Evolutionary conservation across 2,113 vertebrate species (phyloP).

Genomic region (Campylomormyrus tamandua): DNA sequence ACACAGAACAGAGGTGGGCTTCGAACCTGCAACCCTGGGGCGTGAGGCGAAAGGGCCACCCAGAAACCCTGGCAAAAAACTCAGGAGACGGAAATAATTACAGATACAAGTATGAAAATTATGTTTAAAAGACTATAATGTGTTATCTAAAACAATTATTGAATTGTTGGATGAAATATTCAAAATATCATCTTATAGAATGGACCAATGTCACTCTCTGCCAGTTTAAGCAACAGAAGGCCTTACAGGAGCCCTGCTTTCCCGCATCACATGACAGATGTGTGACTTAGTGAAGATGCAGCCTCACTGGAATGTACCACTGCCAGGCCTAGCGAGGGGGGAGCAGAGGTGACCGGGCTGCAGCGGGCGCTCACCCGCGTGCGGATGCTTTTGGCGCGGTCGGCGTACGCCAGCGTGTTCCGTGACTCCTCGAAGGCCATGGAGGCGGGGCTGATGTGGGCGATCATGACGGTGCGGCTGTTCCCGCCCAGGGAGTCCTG

Average conservation of each 20-base stretch:
- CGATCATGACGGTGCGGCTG: constrained; percentile 86
- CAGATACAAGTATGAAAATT: background rate
- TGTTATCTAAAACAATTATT: background rate
- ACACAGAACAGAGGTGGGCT: background rate
- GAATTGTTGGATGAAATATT: background rate
- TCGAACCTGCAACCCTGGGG: background rate
- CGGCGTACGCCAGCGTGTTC: constrained; percentile 79
- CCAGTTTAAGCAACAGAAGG: background rate
- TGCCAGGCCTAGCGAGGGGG: background rate
- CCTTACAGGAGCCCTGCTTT: background rate
- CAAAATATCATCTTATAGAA: background rate
- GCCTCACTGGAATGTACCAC: background rate
- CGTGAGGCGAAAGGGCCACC: background rate
- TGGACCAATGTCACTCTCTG: background rate
- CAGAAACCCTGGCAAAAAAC: background rate
- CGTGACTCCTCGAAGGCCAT: constrained; percentile 81
- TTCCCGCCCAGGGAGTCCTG: constrained; percentile 86
- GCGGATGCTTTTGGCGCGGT: constrained; percentile 83
- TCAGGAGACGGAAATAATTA: background rate
- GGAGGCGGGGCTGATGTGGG: constrained; percentile 86
- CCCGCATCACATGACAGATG: background rate
- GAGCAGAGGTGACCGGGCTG: background rate
- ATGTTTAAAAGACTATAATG: background rate
- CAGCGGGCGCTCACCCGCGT: constrained; percentile 62
- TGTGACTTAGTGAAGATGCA: background rate